Evolutionary conservation across 2,888 invertebrate genomes (phyloP), one percentile per base, ranked within the genome.

Genomic region (Eupithecia tripunctaria): DNA sequence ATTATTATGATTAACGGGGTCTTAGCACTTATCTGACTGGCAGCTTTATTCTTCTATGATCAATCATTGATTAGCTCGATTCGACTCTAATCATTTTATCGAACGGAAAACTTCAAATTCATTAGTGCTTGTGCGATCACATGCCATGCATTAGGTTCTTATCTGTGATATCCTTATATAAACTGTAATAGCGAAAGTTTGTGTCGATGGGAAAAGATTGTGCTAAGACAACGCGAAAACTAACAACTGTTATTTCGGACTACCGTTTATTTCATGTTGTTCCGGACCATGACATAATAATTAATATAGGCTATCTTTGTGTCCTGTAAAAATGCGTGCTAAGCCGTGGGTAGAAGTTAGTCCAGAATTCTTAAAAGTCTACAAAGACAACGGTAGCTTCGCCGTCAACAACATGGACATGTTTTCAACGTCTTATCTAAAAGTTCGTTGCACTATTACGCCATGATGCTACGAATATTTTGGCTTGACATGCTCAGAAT

Each of bases 371-470:
- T 14, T n/a, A 21, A 29, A 32, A n/a, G 8, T 36, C n/a, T 10
- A 32, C 4, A 21, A 63, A 21, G 14, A 3, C n/a, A 21, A 36
- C 32, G 12, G 36, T 64, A 64, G 38, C 12, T 36, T 25, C 14
- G 25, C 12, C 8, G 36, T 41, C 38, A 64, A 64, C 21, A 63
- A 64, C 59, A 41, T 70, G 14, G 29, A 65, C 64, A n/a, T 70
- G 56, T 56, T 36, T 36, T 36, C 36, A 36, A 56, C 56, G 29
- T 29, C 41, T 59, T 65, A 66, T 70, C 70, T 66, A 66, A 8
- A 36, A 66, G 70, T 66, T 70, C 70, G 60, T 66, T 70, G 66
- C 66, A 66, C 70, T 60, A 38, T 66, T 43, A 66, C 66, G 60
- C 66, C 70, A 70, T 66, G 43, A 64, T 25, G 38, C 64, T 64